These are phyloP conservation scores for Leptinotarsa defecta DNA, from an alignment of 1,140 invertebrate genomes.

Conservation along the genomic window DNA sequence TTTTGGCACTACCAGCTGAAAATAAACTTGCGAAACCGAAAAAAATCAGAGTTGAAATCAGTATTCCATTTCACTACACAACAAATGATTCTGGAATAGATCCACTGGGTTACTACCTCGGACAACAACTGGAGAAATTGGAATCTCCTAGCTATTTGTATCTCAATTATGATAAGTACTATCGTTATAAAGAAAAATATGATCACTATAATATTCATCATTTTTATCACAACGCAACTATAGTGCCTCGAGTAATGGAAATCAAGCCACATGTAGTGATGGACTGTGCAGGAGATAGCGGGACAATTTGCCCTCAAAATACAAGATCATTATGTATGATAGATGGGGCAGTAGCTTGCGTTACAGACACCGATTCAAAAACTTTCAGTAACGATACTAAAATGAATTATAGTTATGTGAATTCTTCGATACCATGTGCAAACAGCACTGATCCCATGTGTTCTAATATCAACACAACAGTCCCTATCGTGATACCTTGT, in stretches of 20 bases:
- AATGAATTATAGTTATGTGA: conserved; percentile 21
- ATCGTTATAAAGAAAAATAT: conserved; percentile 29
- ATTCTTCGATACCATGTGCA: conserved; percentile 25
- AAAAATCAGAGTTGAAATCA: background rate
- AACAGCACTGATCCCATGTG: conserved; percentile 25
- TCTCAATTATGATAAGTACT: conserved; percentile 28
- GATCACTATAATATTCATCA: conserved; percentile 36
- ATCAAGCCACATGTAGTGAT: conserved; percentile 27
- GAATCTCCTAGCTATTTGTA: conserved; percentile 27
- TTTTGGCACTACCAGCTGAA: conserved; percentile 7
- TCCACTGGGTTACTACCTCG: conserved; percentile 31
- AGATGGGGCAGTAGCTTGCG: conserved; percentile 36
- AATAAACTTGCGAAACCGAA: background rate
- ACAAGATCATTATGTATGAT: conserved; percentile 33
- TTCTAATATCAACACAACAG: conserved; percentile 21
- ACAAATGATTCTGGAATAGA: conserved; percentile 27
- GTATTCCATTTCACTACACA: conserved; percentile 19
- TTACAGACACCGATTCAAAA: conserved; percentile 28
- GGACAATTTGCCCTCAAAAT: conserved; percentile 29
- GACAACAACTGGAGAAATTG: conserved; percentile 24
- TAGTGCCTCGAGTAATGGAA: conserved; percentile 22
- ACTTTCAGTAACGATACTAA: conserved; percentile 23
- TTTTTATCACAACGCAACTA: conserved; percentile 33
- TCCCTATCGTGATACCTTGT: conserved; percentile 31
- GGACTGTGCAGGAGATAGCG: conserved; percentile 29